These are phyloP conservation scores for Muschampia plurimacula DNA, from an alignment of 2,888 invertebrate species.

Conservation along the genomic window DNA sequence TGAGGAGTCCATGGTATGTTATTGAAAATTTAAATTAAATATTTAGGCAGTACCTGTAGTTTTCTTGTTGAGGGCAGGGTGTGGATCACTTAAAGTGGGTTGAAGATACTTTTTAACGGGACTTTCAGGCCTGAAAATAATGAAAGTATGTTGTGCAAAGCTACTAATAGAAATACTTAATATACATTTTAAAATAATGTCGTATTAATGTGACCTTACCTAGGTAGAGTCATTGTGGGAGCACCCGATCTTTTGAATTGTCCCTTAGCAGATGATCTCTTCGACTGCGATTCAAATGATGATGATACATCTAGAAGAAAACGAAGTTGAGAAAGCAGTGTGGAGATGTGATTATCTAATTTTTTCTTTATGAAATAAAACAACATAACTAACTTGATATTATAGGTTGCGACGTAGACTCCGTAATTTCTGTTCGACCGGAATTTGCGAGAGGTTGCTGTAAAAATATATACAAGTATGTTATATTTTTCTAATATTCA, in stretches of 20 bases:
- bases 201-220: slow-evolving; percentile 53
- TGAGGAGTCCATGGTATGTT: too few relatives aligned
- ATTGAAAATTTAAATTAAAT: slow-evolving; percentile 25
- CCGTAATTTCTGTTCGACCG: slow-evolving; percentile 76
- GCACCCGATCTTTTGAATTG: slow-evolving; percentile 74
- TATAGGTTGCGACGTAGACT: slow-evolving; percentile 76
- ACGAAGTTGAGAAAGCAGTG: too few relatives aligned
- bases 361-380: too few relatives aligned
- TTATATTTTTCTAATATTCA: background rate
- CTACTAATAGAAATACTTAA: background rate
- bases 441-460: slow-evolving; percentile 64
- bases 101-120: slow-evolving; percentile 93
- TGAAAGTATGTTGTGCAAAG: background rate
- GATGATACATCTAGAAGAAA: slow-evolving; percentile 65
- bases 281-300: slow-evolving; percentile 72
- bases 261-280: slow-evolving; percentile 72
- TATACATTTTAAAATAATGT: background rate
- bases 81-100: slow-evolving; percentile 92
- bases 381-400: slow-evolving; percentile 80
- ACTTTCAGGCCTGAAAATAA: slow-evolving; percentile 90
- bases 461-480: slow-evolving; percentile 24
- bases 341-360: too few relatives aligned
- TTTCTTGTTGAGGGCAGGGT: slow-evolving; percentile 86
- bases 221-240: slow-evolving; percentile 71
- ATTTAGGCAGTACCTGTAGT: slow-evolving; percentile 78